phyloP scores from a whole-genome alignment of 2,113 vertebrate genomes.

The Tetraodon nigroviridis region DNA sequence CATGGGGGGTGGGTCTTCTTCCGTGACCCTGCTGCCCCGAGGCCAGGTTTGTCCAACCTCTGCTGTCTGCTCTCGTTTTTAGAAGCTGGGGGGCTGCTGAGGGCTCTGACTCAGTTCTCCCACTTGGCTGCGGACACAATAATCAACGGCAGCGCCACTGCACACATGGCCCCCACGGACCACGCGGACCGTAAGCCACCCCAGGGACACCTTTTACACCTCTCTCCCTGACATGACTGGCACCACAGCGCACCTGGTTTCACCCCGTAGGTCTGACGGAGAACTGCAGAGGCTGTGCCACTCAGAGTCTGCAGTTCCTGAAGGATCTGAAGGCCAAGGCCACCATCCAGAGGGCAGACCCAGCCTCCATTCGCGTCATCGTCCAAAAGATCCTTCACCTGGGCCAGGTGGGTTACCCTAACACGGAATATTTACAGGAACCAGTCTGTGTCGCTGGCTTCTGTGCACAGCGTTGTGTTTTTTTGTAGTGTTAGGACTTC shows the following conservation, averaged over 20 bases:
- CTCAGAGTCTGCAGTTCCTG: conserved; percentile 76
- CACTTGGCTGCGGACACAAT: conserved; percentile 88
- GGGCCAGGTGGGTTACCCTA: conserved; percentile 77
- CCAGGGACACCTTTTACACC: neutral
- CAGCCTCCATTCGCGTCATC: conserved; percentile 57
- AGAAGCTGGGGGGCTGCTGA: conserved; percentile 85
- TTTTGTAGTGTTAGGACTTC: too few relatives aligned
- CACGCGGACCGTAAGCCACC: conserved; percentile 85
- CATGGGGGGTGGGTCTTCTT: conserved; percentile 75
- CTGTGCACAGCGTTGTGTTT: too few relatives aligned
- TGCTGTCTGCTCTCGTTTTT: conserved; percentile 27
- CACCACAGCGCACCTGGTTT: neutral
- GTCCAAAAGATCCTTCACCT: conserved; percentile 80
- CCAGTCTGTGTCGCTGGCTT: neutral
- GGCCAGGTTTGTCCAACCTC: conserved; percentile 3
- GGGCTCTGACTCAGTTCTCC: conserved; percentile 85
- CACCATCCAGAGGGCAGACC: conserved; percentile 72
- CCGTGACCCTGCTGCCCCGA: conserved; percentile 2
- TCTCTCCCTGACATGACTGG: neutral
- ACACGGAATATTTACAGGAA: neutral
- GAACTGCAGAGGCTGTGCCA: conserved; percentile 82
- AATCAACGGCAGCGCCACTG: conserved; percentile 83
- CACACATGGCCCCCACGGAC: conserved; percentile 89
- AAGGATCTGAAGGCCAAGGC: conserved; percentile 78
- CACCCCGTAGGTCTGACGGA: conserved; percentile 77